A percentile compares a stretch with the other conserved stretches of the same genome.
Evolutionary conservation across 2,113 vertebrate genomes (phyloP).

Genomic region (Percina caprodes): DNA sequence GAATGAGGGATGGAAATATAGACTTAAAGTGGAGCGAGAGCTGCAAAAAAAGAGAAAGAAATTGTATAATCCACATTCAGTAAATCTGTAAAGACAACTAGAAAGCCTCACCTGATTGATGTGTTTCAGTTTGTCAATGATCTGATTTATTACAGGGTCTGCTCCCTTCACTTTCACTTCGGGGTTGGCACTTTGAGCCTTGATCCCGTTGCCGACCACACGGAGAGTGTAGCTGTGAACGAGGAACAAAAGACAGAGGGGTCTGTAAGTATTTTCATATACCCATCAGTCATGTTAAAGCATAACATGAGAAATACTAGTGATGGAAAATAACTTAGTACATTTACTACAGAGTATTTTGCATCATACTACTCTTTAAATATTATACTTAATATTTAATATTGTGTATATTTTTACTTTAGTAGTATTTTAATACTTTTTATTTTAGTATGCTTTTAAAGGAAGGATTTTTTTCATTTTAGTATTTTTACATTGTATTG

Average conservation of each 20-base stretch:
- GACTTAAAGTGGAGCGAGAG: slow-evolving; percentile 15
- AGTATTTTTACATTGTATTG: neutral
- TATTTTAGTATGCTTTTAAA: neutral
- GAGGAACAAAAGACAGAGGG: slow-evolving; percentile 15
- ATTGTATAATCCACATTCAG: neutral
- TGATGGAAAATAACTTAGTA: neutral
- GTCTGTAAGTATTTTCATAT: slow-evolving; percentile 7
- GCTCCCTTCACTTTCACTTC: slow-evolving; percentile 91
- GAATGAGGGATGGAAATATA: slow-evolving; percentile 13
- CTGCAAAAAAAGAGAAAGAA: neutral
- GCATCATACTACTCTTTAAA: neutral
- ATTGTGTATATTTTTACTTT: no score
- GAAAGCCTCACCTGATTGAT: slow-evolving; percentile 90
- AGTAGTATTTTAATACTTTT: neutral
- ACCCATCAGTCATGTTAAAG: neutral
- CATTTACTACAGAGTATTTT: neutral
- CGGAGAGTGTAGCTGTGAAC: slow-evolving; percentile 86
- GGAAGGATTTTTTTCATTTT: neutral
- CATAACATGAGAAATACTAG: neutral
- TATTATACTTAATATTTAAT: neutral
- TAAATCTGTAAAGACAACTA: neutral
- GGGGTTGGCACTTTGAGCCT: slow-evolving; percentile 89
- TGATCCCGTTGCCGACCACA: slow-evolving; percentile 90
- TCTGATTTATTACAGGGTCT: slow-evolving; percentile 90
- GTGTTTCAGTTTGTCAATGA: slow-evolving; percentile 94